Percentiles rank a stretch among this genome's conserved stretches.
phyloP scores from a whole-genome alignment of 2,797 vertebrate species.

The Lophotriccus pileatus region DNA sequence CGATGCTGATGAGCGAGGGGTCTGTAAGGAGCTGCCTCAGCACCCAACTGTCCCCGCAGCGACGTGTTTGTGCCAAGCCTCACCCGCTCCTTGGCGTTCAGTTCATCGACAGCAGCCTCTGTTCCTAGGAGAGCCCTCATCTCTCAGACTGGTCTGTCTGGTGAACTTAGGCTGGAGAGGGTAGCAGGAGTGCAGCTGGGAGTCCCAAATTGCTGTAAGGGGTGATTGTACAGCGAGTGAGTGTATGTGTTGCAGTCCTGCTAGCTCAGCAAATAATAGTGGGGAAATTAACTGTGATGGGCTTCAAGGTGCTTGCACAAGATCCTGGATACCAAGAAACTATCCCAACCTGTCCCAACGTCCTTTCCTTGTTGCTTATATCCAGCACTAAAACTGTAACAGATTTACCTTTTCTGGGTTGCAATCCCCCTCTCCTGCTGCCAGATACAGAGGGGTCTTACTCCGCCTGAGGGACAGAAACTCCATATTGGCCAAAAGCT shows the following conservation, averaged over 20 bases:
- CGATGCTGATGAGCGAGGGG: rapidly evolving
- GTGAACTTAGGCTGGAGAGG: neutral
- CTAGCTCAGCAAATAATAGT: neutral
- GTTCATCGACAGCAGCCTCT: rapidly evolving
- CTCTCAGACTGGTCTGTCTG: rapidly evolving
- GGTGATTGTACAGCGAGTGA: rapidly evolving
- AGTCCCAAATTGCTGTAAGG: rapidly evolving
- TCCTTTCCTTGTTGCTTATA: rapidly evolving
- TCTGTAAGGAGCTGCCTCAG: neutral
- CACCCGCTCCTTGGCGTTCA: rapidly evolving
- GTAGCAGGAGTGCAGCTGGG: rapidly evolving
- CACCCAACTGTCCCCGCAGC: rapidly evolving
- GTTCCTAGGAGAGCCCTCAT: neutral
- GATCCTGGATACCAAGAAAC: neutral
- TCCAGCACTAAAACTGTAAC: neutral
- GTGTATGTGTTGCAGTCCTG: rapidly evolving
- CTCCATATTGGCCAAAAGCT: rapidly evolving
- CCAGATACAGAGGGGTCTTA: neutral
- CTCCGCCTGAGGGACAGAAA: neutral
- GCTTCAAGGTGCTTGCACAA: neutral
- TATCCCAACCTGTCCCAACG: rapidly evolving
- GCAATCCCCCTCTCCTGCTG: neutral
- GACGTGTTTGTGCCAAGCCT: rapidly evolving
- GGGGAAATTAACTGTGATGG: neutral
- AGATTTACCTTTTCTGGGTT: neutral